Conservation (phyloP, 2,113 vertebrate species). For the Probosciger aterrimus region DNA sequence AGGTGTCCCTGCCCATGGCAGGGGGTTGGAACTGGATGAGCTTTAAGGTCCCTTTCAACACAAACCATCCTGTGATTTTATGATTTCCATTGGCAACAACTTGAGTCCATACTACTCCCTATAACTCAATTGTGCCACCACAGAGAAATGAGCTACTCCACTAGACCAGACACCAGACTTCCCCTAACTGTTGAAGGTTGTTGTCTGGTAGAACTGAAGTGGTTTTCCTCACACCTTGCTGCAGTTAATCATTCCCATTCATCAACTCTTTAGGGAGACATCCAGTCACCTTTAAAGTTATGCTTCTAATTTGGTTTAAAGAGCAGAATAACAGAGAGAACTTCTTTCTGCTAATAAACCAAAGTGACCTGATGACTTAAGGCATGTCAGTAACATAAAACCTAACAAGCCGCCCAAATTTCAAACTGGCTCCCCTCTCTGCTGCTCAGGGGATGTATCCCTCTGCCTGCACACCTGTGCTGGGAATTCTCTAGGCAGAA, state of each 20-base stretch:
- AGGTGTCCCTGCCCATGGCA: neutral
- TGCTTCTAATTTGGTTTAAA: neutral
- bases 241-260: neutral
- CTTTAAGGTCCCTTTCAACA: neutral
- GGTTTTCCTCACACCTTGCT: neutral
- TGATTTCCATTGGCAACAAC: neutral
- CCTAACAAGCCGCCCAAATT: neutral
- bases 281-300: neutral
- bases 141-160: neutral
- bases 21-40: neutral
- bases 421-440: neutral
- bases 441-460: neutral
- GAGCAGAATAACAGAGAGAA: neutral
- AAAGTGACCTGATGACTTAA: neutral
- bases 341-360: neutral
- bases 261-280: neutral
- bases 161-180: neutral
- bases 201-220: neutral
- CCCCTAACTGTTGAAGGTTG: neutral
- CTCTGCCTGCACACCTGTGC: neutral
- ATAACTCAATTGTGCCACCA: neutral
- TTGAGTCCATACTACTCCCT: neutral
- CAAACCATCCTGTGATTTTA: neutral
- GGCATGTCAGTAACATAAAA: neutral
- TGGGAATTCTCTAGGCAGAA: neutral